These are phyloP conservation scores for Raja brachyura DNA, from an alignment of 2,113 vertebrate genomes.

Conservation along the genomic window DNA sequence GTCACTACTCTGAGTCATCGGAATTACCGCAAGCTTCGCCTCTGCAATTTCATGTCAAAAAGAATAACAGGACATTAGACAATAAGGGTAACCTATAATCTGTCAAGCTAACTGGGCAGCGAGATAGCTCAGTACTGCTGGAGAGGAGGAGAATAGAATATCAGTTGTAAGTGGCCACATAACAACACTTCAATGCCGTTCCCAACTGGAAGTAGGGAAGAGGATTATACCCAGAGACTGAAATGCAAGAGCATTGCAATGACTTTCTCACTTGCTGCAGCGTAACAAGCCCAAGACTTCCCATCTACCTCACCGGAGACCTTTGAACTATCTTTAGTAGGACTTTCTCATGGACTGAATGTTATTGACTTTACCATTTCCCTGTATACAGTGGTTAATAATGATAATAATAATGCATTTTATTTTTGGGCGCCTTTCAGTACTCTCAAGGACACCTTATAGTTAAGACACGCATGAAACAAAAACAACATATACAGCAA, in stretches of 20 bases:
- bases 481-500: too few species aligned
- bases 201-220: background rate
- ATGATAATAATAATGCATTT: too few species aligned
- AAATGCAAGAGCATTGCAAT: background rate
- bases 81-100: background rate
- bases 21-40: background rate
- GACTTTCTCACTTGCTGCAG: too few species aligned
- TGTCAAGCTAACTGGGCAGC: background rate
- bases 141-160: background rate
- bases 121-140: background rate
- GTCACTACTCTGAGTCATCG: background rate
- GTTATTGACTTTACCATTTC: too few species aligned
- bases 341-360: too few species aligned
- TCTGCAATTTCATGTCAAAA: background rate
- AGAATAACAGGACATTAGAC: background rate
- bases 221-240: background rate
- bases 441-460: too few species aligned
- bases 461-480: too few species aligned
- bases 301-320: too few species aligned
- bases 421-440: too few species aligned
- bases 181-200: background rate
- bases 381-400: too few species aligned
- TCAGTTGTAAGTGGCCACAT: background rate
- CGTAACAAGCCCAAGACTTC: too few species aligned
- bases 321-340: too few species aligned